Evolutionary conservation across 2,888 invertebrate genomes (phyloP).

Genomic region (Lithophane semibrunnea): DNA sequence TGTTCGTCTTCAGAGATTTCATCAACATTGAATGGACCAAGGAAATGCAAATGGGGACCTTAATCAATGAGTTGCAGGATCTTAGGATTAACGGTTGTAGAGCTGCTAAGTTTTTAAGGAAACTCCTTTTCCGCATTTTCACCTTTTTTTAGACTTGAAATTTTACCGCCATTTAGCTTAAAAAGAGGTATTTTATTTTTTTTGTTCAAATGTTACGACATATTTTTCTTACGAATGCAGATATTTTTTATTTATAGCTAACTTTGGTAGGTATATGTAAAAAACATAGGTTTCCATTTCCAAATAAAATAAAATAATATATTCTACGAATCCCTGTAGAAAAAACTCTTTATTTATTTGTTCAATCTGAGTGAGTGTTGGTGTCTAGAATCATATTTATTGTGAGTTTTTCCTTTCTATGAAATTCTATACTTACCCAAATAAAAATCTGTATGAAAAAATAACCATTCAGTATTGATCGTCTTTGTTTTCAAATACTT

Average conservation of each 20-base stretch:
- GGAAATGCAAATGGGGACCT: constrained; percentile 18
- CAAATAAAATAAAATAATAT: neutral
- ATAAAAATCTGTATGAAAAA: neutral
- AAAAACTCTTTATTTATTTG: constrained; percentile 1
- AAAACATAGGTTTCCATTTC: neutral
- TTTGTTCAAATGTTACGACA: neutral
- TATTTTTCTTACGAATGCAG: neutral
- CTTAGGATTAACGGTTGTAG: neutral
- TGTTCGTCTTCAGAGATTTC: constrained; percentile 35
- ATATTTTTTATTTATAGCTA: neutral
- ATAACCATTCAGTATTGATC: neutral
- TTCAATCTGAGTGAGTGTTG: neutral
- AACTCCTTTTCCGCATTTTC: neutral
- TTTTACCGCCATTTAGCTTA: too few relatives aligned
- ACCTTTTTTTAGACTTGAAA: neutral
- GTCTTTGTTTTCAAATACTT: constrained; percentile 31
- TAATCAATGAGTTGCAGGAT: constrained; percentile 26
- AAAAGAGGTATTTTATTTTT: too few relatives aligned
- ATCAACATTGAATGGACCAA: constrained; percentile 46
- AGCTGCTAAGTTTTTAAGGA: neutral
- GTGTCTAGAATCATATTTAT: neutral
- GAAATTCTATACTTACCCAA: neutral
- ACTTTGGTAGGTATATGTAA: neutral
- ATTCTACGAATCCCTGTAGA: neutral
- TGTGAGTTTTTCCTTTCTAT: neutral